Conservation (phyloP, 1,140 invertebrate genomes). For the Brachionus rotundiformis region DNA sequence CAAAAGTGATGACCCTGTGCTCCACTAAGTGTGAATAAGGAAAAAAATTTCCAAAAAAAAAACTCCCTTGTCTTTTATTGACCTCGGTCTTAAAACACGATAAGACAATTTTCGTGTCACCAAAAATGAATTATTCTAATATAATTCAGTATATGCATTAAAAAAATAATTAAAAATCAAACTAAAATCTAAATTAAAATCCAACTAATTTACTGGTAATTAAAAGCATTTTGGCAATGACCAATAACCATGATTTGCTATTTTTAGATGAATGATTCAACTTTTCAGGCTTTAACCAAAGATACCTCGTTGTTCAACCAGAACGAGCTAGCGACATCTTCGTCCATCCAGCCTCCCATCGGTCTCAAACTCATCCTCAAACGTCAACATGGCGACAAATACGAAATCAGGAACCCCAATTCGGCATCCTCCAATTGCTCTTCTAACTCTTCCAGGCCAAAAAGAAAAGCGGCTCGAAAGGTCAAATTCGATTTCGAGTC, state of each 20-base stretch:
- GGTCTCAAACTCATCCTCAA: slow-evolving; percentile 1
- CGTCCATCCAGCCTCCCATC: background rate
- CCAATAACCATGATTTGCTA: background rate
- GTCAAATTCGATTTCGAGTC: slow-evolving; percentile 34
- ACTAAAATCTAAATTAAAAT: too few species aligned
- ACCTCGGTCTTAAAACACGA: too few species aligned
- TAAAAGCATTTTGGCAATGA: too few species aligned
- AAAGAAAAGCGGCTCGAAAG: background rate
- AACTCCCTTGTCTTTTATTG: too few species aligned
- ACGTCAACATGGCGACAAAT: slow-evolving; percentile 22
- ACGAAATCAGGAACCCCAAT: background rate
- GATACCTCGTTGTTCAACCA: background rate
- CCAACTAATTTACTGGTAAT: too few species aligned
- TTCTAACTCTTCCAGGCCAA: background rate
- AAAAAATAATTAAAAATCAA: too few species aligned
- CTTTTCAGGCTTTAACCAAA: background rate
- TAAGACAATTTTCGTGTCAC: too few species aligned
- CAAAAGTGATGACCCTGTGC: too few species aligned
- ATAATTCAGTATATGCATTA: too few species aligned
- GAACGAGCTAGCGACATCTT: background rate
- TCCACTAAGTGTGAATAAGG: too few species aligned
- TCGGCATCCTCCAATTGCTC: background rate
- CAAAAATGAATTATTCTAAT: too few species aligned
- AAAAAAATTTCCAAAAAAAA: too few species aligned
- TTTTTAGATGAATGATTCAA: background rate